Percentiles rank a stretch among this genome's conserved stretches.
phyloP scores from a whole-genome alignment of 2,797 vertebrate species.

The Poeciliopsis gracilis region DNA sequence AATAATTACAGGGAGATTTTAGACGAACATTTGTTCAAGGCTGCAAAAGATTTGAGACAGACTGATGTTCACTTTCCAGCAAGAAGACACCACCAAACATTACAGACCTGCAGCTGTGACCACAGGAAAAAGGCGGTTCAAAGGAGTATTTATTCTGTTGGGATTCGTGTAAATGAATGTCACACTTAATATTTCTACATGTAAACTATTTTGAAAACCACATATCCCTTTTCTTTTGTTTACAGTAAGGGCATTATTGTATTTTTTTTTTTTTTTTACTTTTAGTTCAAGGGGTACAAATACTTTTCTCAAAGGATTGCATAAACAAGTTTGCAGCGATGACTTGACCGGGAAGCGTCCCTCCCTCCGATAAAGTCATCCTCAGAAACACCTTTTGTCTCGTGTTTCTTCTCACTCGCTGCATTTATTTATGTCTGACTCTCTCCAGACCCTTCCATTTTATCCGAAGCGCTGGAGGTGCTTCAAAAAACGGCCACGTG shows the following conservation, averaged over 20 bases:
- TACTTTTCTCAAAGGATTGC: not conserved
- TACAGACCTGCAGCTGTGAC: not conserved
- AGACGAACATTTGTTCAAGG: not conserved
- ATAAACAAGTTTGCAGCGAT: not conserved
- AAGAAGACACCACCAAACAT: not conserved
- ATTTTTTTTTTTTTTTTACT: not conserved
- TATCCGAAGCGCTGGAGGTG: conserved; percentile 45
- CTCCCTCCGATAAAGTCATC: not conserved
- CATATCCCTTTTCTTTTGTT: not conserved
- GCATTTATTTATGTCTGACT: conserved; percentile 13
- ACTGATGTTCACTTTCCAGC: not conserved
- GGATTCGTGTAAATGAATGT: not conserved
- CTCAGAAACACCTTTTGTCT: not conserved
- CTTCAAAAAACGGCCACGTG: conserved; percentile 19
- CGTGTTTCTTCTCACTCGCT: not conserved
- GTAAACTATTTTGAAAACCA: not conserved
- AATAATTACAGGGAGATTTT: not conserved
- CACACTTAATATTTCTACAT: not conserved
- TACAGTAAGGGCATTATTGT: not conserved
- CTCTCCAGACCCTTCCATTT: conserved; percentile 34
- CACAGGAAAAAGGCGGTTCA: not conserved
- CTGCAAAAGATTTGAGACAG: not conserved
- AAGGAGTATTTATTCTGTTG: not conserved
- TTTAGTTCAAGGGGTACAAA: not conserved
- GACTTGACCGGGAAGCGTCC: not conserved